Evolutionary conservation across 2,888 invertebrate species (phyloP), one percentile per base, ranked within the genome.

Genomic region (Athalia cordata): DNA sequence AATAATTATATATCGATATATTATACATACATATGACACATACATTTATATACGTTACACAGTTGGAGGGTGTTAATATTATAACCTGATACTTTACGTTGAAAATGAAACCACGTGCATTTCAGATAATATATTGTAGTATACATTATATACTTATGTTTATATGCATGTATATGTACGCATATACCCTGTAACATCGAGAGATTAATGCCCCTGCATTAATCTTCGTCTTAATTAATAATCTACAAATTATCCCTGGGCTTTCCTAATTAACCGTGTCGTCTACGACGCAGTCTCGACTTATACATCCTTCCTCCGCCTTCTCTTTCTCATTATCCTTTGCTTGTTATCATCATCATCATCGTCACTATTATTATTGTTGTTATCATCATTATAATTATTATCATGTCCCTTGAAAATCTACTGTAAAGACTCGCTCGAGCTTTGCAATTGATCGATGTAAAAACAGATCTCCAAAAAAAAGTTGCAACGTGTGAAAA

Each of bases 191-290:
- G 57, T 59, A 15, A 77, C 49, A 49, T n/a, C 49, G 13, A 0
- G 13, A 83, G 83, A 88, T 86, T 86, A 85, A 88, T 86, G 82
- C 79, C 76, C 47, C 45, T 80, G 79, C 83, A 88, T 88, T 87
- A 87, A 88, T 88, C 86, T 84, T 82, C 84, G 87, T 87, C 87
- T 85, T 84, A 86, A 88, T 88, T 88, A 88, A 88, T 88, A 87
- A 87, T 86, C 85, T 80, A 80, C 78, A 78, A 83, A 82, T 84
- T 85, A 84, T 84, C 84, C 80, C 4, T 77, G 52, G 72, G 85
- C 84, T 84, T 83, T 84, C 85, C 86, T 87, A 87, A 87, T 88
- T 87, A 87, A 87, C 82, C 84, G 79, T 83, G 83, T 85, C 84
- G 82, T 83, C 59, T 8, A 59, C 72, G 68, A n/a, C 29, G 68